phyloP scores from a whole-genome alignment of 2,113 vertebrate genomes.

The Rhinoptilus africanus region DNA sequence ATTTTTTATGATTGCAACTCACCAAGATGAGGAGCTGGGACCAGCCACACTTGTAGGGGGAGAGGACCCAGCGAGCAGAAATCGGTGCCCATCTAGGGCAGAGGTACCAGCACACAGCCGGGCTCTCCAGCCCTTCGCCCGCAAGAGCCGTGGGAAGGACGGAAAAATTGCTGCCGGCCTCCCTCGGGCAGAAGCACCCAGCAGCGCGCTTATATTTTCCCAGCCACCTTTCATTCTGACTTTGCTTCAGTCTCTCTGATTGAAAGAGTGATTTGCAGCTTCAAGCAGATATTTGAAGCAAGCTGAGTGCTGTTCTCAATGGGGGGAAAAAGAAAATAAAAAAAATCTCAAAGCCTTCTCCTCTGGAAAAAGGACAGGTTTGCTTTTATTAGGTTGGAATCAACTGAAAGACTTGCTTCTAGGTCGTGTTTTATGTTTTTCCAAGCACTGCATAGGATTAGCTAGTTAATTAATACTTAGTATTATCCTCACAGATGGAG shows the following conservation, averaged over 20 bases:
- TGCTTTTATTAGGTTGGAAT: neutral
- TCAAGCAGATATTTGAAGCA: neutral
- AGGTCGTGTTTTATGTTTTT: conserved; percentile 15
- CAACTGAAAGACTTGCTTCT: neutral
- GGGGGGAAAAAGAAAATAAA: neutral
- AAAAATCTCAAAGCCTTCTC: neutral
- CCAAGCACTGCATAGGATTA: conserved; percentile 35
- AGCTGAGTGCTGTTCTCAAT: neutral
- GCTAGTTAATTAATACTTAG: conserved; percentile 57
- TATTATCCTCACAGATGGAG: conserved; percentile 54
- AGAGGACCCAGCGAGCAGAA: accelerated
- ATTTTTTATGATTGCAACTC: accelerated
- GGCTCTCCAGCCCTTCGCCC: neutral
- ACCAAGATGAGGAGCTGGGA: neutral
- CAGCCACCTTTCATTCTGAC: neutral
- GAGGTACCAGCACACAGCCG: accelerated
- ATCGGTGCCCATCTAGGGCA: accelerated
- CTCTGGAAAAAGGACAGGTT: neutral
- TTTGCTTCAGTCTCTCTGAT: neutral
- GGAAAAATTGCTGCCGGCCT: neutral
- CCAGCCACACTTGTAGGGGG: accelerated
- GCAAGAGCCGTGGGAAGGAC: neutral
- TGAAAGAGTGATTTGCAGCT: neutral
- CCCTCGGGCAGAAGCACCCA: neutral
- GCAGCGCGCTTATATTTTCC: accelerated